A percentile compares a stretch with the other conserved stretches of the same genome.
Evolutionary conservation across 2,888 invertebrate genomes (phyloP).

Genomic region (Ectobius pallidus): DNA sequence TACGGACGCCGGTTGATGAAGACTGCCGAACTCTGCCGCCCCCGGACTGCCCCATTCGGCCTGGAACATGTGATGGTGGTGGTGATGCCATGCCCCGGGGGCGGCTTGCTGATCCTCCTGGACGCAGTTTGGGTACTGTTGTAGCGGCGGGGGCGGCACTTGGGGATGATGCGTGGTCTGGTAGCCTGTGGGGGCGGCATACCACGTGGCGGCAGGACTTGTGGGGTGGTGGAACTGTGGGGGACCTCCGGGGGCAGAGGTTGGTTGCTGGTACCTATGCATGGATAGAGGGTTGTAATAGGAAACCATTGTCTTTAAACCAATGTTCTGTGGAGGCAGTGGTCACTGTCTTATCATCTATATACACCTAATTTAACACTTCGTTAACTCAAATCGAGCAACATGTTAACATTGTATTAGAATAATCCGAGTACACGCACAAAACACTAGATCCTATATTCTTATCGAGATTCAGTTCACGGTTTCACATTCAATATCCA

Average conservation of each 20-base stretch:
- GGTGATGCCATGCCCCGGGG: slow-evolving; percentile 36
- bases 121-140: slow-evolving; percentile 44
- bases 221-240: slow-evolving; percentile 34
- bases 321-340: slow-evolving; percentile 42
- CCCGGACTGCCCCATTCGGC: slow-evolving; percentile 41
- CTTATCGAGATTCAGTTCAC: neutral
- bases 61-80: slow-evolving; percentile 41
- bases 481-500: neutral
- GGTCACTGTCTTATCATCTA: too few species aligned
- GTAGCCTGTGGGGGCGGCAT: slow-evolving; percentile 60
- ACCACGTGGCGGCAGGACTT: slow-evolving; percentile 51
- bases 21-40: slow-evolving; percentile 28
- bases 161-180: slow-evolving; percentile 59
- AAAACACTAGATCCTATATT: neutral
- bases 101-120: slow-evolving; percentile 41
- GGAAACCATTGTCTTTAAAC: slow-evolving; percentile 65
- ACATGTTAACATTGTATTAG: neutral
- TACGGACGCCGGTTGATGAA: slow-evolving; percentile 58
- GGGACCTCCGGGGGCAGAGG: slow-evolving; percentile 49
- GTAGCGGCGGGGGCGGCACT: slow-evolving; percentile 35
- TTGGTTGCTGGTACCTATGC: slow-evolving; percentile 65
- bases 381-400: neutral
- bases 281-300: slow-evolving; percentile 73
- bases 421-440: neutral
- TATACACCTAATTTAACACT: neutral